phyloP scores from a whole-genome alignment of 2,113 vertebrate species.

The Microcebus jonahi region DNA sequence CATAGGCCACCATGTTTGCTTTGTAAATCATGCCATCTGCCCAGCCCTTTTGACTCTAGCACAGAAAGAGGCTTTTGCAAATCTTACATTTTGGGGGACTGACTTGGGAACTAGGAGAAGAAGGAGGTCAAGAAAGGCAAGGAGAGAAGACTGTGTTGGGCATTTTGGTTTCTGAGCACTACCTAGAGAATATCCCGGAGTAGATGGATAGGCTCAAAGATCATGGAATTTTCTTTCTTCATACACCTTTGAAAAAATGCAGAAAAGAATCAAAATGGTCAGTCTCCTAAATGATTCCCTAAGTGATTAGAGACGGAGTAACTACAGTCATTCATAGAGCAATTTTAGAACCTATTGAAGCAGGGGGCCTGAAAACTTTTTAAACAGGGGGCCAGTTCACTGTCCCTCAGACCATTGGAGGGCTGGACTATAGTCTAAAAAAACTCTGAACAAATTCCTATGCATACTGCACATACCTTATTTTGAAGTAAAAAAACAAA shows the following conservation, averaged over 20 bases:
- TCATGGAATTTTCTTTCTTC: neutral
- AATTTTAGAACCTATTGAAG: neutral
- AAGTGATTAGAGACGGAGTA: neutral
- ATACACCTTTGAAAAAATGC: neutral
- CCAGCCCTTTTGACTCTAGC: neutral
- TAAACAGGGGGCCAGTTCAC: too few species aligned
- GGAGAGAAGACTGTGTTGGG: neutral
- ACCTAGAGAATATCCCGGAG: neutral
- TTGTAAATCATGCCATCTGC: slow-evolving; percentile 8
- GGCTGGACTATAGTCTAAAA: too few species aligned
- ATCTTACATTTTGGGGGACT: neutral
- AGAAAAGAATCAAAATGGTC: neutral
- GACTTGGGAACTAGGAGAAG: neutral
- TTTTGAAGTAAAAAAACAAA: too few species aligned
- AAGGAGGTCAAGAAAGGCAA: neutral
- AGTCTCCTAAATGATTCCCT: neutral
- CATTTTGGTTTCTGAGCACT: neutral
- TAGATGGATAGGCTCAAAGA: neutral
- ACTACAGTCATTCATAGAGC: neutral
- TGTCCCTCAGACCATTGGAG: too few species aligned
- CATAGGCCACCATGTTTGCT: slow-evolving; percentile 22
- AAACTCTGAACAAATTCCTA: too few species aligned
- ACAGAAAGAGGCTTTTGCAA: neutral
- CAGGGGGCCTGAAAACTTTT: too few species aligned
- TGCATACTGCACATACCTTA: too few species aligned